phyloP scores from a whole-genome alignment of 2,113 vertebrate genomes.

The Anolis sagrei region DNA sequence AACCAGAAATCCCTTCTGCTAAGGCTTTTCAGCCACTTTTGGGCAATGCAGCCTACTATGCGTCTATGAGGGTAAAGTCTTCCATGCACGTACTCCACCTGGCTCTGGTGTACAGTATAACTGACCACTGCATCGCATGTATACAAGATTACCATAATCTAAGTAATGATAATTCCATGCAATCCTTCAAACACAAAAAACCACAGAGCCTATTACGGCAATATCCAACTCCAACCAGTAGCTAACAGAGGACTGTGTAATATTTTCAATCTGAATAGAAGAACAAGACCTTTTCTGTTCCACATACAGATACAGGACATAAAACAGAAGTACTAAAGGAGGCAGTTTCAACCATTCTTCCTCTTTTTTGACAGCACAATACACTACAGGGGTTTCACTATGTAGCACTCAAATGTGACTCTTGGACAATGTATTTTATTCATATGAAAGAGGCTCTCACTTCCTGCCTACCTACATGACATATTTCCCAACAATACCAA shows the following conservation, averaged over 20 bases:
- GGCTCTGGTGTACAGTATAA: too few species aligned
- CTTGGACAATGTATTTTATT: background rate
- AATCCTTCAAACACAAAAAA: background rate
- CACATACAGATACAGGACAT: background rate
- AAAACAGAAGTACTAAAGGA: background rate
- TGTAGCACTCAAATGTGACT: background rate
- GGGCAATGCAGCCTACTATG: too few species aligned
- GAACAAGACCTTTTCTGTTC: background rate
- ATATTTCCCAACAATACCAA: background rate
- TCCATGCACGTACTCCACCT: too few species aligned
- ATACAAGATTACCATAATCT: background rate
- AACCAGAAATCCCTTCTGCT: too few species aligned
- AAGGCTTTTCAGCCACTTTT: too few species aligned
- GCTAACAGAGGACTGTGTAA: background rate
- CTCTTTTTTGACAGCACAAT: background rate
- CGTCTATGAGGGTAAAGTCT: too few species aligned
- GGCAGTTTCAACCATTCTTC: background rate
- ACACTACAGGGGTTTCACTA: background rate
- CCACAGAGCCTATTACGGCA: background rate
- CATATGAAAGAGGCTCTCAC: background rate
- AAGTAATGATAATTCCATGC: background rate
- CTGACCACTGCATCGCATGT: background rate
- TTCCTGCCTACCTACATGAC: too few species aligned
- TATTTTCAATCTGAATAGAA: background rate
- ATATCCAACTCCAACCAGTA: background rate